These are phyloP conservation scores for Melieria omissa DNA, from an alignment of 2,888 invertebrate genomes.

Conservation along the genomic window DNA sequence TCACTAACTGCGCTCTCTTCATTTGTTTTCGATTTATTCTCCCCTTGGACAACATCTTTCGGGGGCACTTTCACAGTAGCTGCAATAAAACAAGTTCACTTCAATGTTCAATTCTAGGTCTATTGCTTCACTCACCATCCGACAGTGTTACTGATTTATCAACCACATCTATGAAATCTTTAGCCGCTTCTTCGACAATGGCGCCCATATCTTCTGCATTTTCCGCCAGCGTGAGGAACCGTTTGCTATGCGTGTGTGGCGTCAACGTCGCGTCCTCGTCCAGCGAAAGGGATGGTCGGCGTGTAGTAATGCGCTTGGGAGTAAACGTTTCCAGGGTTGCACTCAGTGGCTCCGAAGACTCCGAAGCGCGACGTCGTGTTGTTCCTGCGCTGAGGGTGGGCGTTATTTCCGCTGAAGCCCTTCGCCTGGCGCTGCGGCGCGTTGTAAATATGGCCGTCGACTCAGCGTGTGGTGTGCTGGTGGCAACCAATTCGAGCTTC, in stretches of 20 bases:
- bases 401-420: constrained; percentile 40
- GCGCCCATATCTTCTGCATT: constrained; percentile 40
- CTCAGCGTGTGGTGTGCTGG: constrained; percentile 42
- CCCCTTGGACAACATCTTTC: background rate
- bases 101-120: background rate
- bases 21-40: background rate
- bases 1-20: too few species aligned
- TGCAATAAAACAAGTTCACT: background rate
- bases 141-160: background rate
- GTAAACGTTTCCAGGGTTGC: constrained; percentile 29
- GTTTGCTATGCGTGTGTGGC: constrained; percentile 22
- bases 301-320: constrained; percentile 42
- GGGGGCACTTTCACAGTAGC: too few species aligned
- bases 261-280: constrained; percentile 36
- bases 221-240: constrained; percentile 26
- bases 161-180: background rate
- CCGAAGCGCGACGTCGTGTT: constrained; percentile 17
- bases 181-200: constrained; percentile 30
- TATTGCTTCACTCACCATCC: background rate
- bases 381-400: background rate
- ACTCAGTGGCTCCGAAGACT: background rate
- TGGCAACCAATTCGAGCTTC: constrained; percentile 39
- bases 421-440: constrained; percentile 42
- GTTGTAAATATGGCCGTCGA: constrained; percentile 35
- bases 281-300: constrained; percentile 42